These are phyloP conservation scores for Urocynchramus pylzowi DNA, from an alignment of 2,113 vertebrate genomes.

Conservation along the genomic window DNA sequence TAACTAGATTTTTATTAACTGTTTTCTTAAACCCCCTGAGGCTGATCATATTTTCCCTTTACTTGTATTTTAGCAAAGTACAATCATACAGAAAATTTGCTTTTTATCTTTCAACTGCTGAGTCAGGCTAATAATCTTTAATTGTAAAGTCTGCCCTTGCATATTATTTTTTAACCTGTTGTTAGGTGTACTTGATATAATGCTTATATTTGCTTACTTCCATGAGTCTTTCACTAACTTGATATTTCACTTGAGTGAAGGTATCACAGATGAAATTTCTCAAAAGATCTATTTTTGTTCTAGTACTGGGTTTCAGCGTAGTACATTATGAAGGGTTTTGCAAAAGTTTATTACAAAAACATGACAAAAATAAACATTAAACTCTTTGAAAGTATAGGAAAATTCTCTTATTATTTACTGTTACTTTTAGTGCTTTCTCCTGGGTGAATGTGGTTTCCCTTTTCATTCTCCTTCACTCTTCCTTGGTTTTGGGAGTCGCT, in stretches of 20 bases:
- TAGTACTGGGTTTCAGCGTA: neutral
- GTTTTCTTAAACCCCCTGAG: slow-evolving; percentile 4
- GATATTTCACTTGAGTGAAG: neutral
- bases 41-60: neutral
- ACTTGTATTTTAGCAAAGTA: neutral
- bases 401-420: neutral
- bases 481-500: neutral
- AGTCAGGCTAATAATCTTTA: neutral
- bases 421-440: neutral
- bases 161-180: neutral
- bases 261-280: neutral
- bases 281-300: neutral
- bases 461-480: neutral
- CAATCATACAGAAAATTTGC: neutral
- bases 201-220: neutral
- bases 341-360: neutral
- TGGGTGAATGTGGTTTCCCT: neutral
- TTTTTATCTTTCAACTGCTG: neutral
- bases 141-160: neutral
- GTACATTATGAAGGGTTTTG: neutral
- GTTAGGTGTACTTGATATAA: neutral
- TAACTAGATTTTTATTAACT: slow-evolving; percentile 39
- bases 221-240: neutral
- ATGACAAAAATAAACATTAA: neutral
- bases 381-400: neutral